Evolutionary conservation across 2,888 invertebrate species (phyloP).

Genomic region (Dolomedes plantarius): DNA sequence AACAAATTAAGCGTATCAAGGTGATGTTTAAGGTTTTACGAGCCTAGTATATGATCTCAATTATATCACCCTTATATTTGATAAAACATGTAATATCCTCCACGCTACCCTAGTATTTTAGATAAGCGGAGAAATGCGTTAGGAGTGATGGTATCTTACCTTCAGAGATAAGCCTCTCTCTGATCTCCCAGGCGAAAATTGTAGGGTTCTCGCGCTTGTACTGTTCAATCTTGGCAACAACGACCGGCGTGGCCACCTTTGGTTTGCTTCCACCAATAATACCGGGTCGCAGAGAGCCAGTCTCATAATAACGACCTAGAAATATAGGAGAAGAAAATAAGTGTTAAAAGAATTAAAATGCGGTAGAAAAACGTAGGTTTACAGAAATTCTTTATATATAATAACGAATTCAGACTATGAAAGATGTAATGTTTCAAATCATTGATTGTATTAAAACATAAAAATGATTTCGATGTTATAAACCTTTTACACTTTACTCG

Average conservation of each 20-base stretch:
- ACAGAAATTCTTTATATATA: no score
- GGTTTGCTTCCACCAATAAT: constrained; percentile 96
- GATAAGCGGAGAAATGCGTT: no score
- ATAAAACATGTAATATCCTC: no score
- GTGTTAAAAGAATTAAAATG: not conserved
- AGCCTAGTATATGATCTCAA: not conserved
- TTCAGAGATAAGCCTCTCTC: constrained; percentile 96
- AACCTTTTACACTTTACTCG: no score
- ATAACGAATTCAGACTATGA: no score
- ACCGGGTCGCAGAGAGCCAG: constrained; percentile 65
- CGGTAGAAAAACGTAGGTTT: not conserved
- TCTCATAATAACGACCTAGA: constrained; percentile 69
- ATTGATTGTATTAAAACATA: no score
- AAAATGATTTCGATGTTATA: no score
- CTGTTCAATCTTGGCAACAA: constrained; percentile 97
- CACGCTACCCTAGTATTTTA: no score
- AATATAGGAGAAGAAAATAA: not conserved
- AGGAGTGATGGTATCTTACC: constrained; percentile 82
- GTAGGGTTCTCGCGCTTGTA: constrained; percentile 99
- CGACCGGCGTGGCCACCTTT: constrained; percentile 97
- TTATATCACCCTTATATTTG: not conserved
- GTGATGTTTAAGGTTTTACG: not conserved
- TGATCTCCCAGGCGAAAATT: constrained; percentile 99
- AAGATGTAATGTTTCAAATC: no score
- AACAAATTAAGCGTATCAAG: not conserved